Conservation (phyloP, 2,113 vertebrate genomes). For the Ramphastos sulfuratus region DNA sequence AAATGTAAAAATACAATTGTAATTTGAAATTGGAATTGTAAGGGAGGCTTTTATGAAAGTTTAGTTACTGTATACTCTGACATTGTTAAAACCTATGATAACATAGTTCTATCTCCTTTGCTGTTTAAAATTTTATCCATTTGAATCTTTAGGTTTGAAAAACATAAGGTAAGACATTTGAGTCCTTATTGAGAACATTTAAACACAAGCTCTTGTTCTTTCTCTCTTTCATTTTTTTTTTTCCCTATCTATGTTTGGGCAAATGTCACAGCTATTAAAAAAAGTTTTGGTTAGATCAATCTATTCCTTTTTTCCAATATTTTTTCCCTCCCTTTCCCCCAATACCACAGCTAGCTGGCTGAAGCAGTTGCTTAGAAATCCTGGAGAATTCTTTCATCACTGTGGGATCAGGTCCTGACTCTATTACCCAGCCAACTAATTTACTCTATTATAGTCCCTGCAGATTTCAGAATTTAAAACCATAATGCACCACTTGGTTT, state of each 20-base stretch:
- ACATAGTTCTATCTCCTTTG: neutral
- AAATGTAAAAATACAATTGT: neutral
- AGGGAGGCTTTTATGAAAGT: neutral
- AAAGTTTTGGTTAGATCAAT: neutral
- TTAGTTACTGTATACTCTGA: neutral
- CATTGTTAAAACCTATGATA: neutral
- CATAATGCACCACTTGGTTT: constrained; percentile 35
- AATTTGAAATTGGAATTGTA: neutral
- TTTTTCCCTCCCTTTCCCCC: too few species aligned
- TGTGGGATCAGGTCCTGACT: neutral
- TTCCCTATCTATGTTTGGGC: neutral
- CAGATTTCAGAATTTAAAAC: constrained; percentile 43
- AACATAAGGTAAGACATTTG: neutral
- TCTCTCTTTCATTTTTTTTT: too few species aligned
- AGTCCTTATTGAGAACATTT: neutral
- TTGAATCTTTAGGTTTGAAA: neutral
- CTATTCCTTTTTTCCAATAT: too few species aligned
- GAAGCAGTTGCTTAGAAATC: constrained; percentile 3
- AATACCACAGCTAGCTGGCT: neutral
- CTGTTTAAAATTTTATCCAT: neutral
- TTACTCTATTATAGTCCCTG: constrained; percentile 18
- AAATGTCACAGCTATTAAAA: neutral
- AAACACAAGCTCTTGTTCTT: neutral
- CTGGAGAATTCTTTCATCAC: constrained; percentile 10
- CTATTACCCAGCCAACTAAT: constrained; percentile 40